phyloP scores from a whole-genome alignment of 2,888 invertebrate species.

The Tipula unca region DNA sequence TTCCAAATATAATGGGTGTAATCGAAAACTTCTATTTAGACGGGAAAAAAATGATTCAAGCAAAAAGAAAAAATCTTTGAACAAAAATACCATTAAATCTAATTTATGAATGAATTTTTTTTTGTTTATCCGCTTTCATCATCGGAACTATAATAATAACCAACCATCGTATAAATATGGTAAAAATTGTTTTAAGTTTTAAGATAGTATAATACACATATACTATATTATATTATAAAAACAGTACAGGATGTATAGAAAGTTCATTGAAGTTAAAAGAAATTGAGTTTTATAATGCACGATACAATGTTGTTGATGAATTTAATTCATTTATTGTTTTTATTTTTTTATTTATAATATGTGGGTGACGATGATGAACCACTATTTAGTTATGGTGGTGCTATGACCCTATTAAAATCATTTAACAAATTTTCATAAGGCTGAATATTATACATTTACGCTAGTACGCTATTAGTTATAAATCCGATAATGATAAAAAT shows the following conservation, averaged over 20 bases:
- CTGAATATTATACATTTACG: background rate
- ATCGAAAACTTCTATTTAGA: background rate
- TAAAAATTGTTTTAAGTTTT: background rate
- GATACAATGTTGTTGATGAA: background rate
- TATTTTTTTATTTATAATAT: background rate
- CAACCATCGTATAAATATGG: background rate
- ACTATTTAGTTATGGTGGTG: background rate
- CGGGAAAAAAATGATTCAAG: background rate
- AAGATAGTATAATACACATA: background rate
- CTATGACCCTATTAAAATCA: background rate
- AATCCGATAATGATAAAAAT: background rate
- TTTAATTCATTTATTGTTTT: background rate
- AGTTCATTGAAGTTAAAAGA: background rate
- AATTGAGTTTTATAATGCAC: background rate
- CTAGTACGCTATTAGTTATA: too few relatives aligned
- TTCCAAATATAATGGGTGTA: background rate
- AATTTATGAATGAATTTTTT: constrained; percentile 10
- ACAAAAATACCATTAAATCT: constrained; percentile 16
- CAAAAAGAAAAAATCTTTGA: background rate
- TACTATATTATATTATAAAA: background rate
- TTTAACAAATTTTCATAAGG: background rate
- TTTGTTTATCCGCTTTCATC: constrained; percentile 16
- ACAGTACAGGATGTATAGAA: background rate
- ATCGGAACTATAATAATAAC: background rate
- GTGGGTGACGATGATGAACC: background rate